Base-by-base conservation (phyloP, 1,140 invertebrate species). In the Leguminivora glycinivorella region DNA sequence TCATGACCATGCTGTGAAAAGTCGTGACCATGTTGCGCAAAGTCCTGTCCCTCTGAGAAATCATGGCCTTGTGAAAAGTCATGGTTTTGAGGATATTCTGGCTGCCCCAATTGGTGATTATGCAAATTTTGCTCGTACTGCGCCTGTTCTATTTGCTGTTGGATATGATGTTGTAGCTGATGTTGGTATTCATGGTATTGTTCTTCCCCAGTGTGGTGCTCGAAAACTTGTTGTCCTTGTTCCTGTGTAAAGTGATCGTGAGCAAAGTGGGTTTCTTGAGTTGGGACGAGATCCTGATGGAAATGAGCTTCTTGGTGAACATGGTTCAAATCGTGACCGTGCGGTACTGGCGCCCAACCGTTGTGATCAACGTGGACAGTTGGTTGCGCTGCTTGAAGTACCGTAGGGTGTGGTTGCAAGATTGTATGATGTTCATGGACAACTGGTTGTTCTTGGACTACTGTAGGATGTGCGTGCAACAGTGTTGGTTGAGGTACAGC, bases 131-230 rank as follows among this genome's bases (percentile, higher is more conserved):
- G 85, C 26, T 87, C 85, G 68, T 85, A 87, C 67, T 91, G 84
- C 14, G 85, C 81, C 67, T 90, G 86, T 1, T 90, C 87, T n/a
- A 89, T 76, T 60, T 90, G 89, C 31, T 88, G 83, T 52, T 89
- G 84, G 6, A 84, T 85, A 67, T 91, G 87, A 26, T 91, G 85
- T 34, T 90, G 85, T 43, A 90, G 68, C 66, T 90, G 84, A 52
- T 88, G 79, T 29, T 89, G 85, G 25, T 76, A 83, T 69, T 88
- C 83, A 47, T 87, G 77, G 67, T 84, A 82, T 68, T 90, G 83
- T 4, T 85, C 80, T 38, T 83, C 82, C 9, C 74, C 77, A 0
- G 79, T 81, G 63, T 90, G 86, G 1, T 91, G 86, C 60, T 91
- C 87, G 67, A 75, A 89, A 5, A 85, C 84, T 72, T 90, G 88